Conservation (phyloP, 2,797 vertebrate species). For the Craterocephalus amniculus region DNA sequence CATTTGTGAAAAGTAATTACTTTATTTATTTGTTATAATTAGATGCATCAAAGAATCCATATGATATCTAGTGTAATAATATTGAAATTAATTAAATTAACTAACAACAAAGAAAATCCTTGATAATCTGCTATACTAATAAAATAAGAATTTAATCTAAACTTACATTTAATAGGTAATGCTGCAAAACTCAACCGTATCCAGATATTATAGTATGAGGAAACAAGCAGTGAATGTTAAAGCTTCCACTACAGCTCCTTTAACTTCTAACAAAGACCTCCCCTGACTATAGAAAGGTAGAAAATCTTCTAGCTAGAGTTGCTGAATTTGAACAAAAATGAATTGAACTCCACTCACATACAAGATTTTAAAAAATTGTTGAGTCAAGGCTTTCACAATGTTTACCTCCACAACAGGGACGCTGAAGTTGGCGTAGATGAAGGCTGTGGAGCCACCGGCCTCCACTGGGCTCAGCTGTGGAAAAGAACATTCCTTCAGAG, state of each 20-base stretch:
- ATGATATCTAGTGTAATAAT: not conserved
- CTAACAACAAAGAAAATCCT: not conserved
- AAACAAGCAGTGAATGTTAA: not conserved
- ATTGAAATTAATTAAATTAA: too few relatives aligned
- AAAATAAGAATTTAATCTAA: too few relatives aligned
- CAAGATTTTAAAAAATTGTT: constrained; percentile 15
- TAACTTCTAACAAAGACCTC: too few relatives aligned
- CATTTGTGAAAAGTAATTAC: not conserved
- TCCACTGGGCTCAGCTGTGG: constrained; percentile 92
- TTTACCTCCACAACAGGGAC: constrained; percentile 91
- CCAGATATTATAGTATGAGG: not conserved
- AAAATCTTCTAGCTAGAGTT: too few relatives aligned
- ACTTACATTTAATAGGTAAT: too few relatives aligned
- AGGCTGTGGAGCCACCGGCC: constrained; percentile 92
- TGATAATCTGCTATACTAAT: not conserved
- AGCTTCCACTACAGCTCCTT: too few relatives aligned
- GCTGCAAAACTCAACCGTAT: too few relatives aligned
- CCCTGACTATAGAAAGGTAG: too few relatives aligned
- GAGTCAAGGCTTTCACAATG: not conserved
- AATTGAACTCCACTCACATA: not conserved
- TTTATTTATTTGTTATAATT: not conserved
- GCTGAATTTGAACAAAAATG: too few relatives aligned
- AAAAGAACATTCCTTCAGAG: constrained; percentile 64
- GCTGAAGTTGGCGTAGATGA: constrained; percentile 93
- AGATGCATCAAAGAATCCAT: not conserved